phyloP scores from a whole-genome alignment of 2,797 vertebrate genomes.

The Bradypodion ventrale region DNA sequence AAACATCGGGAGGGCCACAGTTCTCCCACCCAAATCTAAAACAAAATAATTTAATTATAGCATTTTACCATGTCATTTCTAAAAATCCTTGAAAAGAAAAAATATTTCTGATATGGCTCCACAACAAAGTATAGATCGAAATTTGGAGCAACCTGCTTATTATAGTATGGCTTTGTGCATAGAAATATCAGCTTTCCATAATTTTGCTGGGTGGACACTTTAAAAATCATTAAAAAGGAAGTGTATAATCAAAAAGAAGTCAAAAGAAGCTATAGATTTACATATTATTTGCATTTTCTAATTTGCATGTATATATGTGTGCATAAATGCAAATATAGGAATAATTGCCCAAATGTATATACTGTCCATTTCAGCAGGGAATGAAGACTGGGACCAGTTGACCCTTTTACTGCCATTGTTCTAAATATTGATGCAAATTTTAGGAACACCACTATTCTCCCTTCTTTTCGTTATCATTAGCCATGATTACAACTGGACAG shows the following conservation, averaged over 20 bases:
- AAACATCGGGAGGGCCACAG: background rate
- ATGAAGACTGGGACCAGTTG: background rate
- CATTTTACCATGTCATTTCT: slow-evolving; percentile 5
- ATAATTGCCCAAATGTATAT: background rate
- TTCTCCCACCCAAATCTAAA: background rate
- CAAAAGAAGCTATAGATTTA: background rate
- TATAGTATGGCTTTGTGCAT: slow-evolving; percentile 10
- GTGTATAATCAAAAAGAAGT: background rate
- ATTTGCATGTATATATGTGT: no score
- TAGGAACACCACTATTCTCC: background rate
- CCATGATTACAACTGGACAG: background rate
- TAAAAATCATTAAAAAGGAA: no score
- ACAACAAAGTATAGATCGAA: slow-evolving; percentile 25
- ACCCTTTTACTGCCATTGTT: background rate
- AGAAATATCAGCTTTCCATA: no score
- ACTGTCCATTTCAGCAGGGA: background rate
- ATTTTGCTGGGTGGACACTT: no score
- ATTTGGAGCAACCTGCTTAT: background rate
- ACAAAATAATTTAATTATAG: background rate
- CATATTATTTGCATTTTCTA: background rate
- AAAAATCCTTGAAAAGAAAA: background rate
- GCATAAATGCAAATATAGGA: background rate
- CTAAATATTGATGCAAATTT: background rate
- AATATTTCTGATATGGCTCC: slow-evolving; percentile 16
- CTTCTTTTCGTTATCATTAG: background rate